Percentiles rank a stretch among this genome's conserved stretches.
Conservation (phyloP, 2,888 invertebrate genomes). For the Epinotia nisella region DNA sequence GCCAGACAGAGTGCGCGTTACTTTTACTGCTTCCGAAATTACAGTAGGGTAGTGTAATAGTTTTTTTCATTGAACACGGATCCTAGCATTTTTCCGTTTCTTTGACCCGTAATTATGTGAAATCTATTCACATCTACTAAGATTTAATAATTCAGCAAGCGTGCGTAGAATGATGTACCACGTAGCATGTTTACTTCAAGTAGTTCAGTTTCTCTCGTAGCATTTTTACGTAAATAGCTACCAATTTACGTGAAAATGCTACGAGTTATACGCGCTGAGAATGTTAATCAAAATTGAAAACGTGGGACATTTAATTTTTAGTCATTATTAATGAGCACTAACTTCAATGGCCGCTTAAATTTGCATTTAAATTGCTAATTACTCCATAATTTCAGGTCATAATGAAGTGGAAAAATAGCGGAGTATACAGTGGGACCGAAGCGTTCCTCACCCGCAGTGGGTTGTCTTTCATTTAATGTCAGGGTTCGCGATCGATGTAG, state of each 20-base stretch:
- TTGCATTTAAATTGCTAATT: conserved; percentile 32
- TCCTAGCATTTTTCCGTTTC: not conserved
- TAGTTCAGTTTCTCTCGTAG: no score
- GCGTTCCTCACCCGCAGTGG: conserved; percentile 62
- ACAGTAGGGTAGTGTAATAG: conserved; percentile 10
- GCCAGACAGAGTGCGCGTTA: conserved; percentile 54
- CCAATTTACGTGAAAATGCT: not conserved
- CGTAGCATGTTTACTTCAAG: not conserved
- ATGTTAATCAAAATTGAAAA: conserved; percentile 1
- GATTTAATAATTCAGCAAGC: not conserved
- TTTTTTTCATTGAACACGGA: not conserved
- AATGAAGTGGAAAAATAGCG: conserved; percentile 36
- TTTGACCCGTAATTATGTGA: not conserved
- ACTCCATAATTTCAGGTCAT: conserved; percentile 15
- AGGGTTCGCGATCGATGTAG: conserved; percentile 81
- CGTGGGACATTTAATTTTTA: not conserved
- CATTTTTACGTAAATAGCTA: no score
- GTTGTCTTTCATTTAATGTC: conserved; percentile 75
- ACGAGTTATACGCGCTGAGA: not conserved
- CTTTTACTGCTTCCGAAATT: conserved; percentile 50
- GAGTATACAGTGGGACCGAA: conserved; percentile 47
- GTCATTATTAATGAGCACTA: conserved; percentile 1
- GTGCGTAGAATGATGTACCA: not conserved
- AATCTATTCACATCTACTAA: not conserved
- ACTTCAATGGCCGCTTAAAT: conserved; percentile 20